phyloP scores from a whole-genome alignment of 2,797 vertebrate genomes.

The Philypnodon macrostomus region DNA sequence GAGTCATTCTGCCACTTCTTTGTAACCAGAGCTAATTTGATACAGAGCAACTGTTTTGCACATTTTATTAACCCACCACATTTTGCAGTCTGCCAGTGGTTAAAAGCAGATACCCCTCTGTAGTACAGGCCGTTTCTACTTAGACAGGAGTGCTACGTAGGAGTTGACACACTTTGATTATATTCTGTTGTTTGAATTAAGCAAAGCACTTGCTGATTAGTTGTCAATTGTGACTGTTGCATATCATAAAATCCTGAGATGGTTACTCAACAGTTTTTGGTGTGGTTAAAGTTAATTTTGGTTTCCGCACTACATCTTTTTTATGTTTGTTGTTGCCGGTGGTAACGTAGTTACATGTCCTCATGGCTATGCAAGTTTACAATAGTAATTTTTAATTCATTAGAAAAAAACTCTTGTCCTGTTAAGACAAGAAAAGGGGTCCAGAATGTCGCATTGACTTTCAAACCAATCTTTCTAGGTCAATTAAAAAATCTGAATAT shows the following conservation, averaged over 20 bases:
- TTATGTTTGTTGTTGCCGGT: too few relatives aligned
- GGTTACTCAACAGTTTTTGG: too few relatives aligned
- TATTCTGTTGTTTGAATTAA: background rate
- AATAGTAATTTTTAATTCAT: background rate
- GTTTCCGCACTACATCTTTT: too few relatives aligned
- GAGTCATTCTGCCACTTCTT: background rate
- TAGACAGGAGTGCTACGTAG: background rate
- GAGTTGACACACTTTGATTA: background rate
- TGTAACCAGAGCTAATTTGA: background rate
- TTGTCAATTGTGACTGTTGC: too few relatives aligned
- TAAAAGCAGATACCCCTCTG: background rate
- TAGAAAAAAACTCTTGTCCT: too few relatives aligned
- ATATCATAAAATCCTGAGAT: too few relatives aligned
- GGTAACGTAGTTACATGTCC: too few relatives aligned
- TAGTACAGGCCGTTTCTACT: background rate
- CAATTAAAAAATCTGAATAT: slow-evolving; percentile 50
- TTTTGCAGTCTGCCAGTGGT: too few relatives aligned
- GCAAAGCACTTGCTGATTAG: background rate
- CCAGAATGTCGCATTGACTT: too few relatives aligned
- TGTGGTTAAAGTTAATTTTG: too few relatives aligned
- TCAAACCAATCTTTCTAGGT: slow-evolving; percentile 30
- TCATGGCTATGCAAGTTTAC: too few relatives aligned
- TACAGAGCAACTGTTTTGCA: background rate
- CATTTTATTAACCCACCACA: too few relatives aligned
- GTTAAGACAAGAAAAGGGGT: background rate